Evolutionary conservation across 2,888 invertebrate genomes (phyloP), one percentile per base, ranked within the genome.

Genomic region (Trachelus stipa): DNA sequence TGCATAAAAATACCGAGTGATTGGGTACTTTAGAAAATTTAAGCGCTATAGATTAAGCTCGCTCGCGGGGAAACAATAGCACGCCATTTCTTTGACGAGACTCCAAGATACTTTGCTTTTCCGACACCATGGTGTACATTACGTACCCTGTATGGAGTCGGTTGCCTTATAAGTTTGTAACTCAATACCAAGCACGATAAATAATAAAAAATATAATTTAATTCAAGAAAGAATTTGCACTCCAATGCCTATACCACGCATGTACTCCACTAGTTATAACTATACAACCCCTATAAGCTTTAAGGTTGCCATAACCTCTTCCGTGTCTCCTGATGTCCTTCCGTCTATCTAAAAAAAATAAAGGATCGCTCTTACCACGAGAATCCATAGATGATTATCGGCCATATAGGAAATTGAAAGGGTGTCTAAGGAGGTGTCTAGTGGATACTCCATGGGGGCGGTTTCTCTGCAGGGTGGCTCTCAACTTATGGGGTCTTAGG

Each of bases 1-100:
- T 90, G 90, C 90, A 90, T 91, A 87, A 91, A 90, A 90, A 90
- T 91, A 87, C 87, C 76, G 85, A 87, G 88, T 89, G 90, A 90
- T 90, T 89, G 90, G 89, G 85, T 87, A 90, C 90, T 89, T 90
- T 90, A 89, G 88, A 91, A 90, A 91, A 90, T 90, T 90, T 90
- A 89, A 87, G 82, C 83, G 85, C 89, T 89, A 90, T 90, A 89
- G 89, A 90, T 90, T 88, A 87, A 85, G 78, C 69, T 31, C 71
- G 71, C 34, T 33, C 12, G 12, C 71, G 71, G 71, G 86, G 87
- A 88, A 88, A 90, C 88, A 89, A 89, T 88, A 85, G 33, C 73
- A 35, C 9, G n/a, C 56, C 34, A 71, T 71, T 71, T 71, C 71
- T 33, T 71, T 34, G 74, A 33, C 74, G 33, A 69, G 68, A 12